These are phyloP conservation scores for Trachymyrmex septentrionalis DNA, from an alignment of 1,140 invertebrate species.

Conservation along the genomic window DNA sequence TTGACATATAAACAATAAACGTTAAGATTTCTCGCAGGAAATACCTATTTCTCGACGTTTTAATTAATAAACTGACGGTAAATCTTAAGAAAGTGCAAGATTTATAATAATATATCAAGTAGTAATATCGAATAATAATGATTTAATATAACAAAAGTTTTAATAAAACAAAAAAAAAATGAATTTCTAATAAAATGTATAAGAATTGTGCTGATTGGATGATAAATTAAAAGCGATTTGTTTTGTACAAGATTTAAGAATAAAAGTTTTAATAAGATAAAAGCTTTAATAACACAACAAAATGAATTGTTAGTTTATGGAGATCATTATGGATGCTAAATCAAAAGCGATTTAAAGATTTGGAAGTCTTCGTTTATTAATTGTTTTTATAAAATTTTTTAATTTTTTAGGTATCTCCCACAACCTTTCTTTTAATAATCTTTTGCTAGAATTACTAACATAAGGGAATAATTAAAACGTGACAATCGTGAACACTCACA, in stretches of 20 bases:
- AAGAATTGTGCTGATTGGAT: background rate
- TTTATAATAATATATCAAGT: background rate
- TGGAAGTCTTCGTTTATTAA: background rate
- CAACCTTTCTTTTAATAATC: background rate
- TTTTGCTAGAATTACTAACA: background rate
- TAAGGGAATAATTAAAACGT: background rate
- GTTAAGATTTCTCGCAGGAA: background rate
- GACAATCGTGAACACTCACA: background rate
- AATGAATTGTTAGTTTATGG: background rate
- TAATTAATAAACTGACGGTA: background rate
- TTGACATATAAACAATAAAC: background rate
- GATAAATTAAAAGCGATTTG: background rate
- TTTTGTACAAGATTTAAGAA: too few relatives aligned
- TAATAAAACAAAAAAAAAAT: background rate
- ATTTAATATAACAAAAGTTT: background rate
- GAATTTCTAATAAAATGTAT: background rate
- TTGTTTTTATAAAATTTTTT: background rate
- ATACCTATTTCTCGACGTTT: background rate
- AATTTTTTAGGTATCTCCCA: background rate
- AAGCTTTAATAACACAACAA: background rate
- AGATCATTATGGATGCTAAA: background rate
- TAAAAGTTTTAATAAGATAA: background rate
- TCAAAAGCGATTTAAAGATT: background rate
- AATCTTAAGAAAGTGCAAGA: background rate
- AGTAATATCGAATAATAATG: background rate